phyloP scores from a whole-genome alignment of 2,113 vertebrate genomes.

The Azemiops feae region DNA sequence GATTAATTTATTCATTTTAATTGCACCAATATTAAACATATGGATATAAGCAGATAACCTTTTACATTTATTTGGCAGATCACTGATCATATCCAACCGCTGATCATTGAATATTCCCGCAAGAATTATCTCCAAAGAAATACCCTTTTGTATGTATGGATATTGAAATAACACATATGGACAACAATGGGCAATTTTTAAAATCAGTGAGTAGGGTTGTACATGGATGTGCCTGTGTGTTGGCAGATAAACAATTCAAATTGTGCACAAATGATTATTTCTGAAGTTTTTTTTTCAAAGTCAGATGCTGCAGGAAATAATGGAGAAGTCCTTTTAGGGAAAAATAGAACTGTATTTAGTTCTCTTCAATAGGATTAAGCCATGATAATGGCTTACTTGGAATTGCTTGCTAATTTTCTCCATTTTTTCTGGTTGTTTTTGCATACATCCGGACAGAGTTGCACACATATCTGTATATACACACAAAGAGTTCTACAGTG shows the following conservation, averaged over 20 bases:
- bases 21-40: background rate
- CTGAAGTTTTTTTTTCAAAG: background rate
- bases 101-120: background rate
- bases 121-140: background rate
- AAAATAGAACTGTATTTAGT: background rate
- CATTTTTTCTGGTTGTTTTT: background rate
- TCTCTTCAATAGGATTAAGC: background rate
- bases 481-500: background rate
- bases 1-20: background rate
- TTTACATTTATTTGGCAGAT: background rate
- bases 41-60: background rate
- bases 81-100: background rate
- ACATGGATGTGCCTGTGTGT: background rate
- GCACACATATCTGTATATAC: background rate
- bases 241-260: background rate
- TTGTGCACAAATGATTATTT: background rate
- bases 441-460: background rate
- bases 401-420: background rate
- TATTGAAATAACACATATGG: background rate
- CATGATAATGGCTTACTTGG: background rate
- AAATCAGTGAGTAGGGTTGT: background rate
- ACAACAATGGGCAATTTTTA: background rate
- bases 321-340: background rate
- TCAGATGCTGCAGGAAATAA: constrained; percentile 1
- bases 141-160: background rate